Evolutionary conservation across 2,113 vertebrate genomes (phyloP).

Genomic region (Semicossyphus pulcher): DNA sequence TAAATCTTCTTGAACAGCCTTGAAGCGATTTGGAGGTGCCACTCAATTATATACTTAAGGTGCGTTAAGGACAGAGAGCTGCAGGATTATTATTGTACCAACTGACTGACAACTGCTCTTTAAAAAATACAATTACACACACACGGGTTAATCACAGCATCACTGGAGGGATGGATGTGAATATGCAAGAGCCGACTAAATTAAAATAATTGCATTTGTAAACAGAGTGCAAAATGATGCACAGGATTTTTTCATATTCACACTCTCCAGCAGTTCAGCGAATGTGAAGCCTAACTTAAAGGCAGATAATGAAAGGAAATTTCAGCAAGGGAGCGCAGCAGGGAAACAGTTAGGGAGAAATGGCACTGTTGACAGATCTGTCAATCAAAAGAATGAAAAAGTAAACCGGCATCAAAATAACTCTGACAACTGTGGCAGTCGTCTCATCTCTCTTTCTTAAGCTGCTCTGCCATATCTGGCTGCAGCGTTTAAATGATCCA

Average conservation of each 20-base stretch:
- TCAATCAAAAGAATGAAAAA: conserved; percentile 60
- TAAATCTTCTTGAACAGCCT: conserved; percentile 8
- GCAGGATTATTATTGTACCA: not conserved
- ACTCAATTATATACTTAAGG: not conserved
- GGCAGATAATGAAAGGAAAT: conserved; percentile 64
- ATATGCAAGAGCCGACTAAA: conserved; percentile 7
- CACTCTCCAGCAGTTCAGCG: conserved; percentile 23
- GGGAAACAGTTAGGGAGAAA: conserved; percentile 59
- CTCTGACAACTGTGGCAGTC: conserved; percentile 50
- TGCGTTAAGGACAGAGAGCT: not conserved
- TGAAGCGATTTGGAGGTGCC: not conserved
- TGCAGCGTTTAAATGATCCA: conserved; percentile 44
- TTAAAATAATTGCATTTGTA: conserved; percentile 52
- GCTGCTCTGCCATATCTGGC: conserved; percentile 34
- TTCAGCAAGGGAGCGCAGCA: conserved; percentile 57
- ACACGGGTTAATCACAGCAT: conserved; percentile 16
- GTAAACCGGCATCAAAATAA: conserved; percentile 60
- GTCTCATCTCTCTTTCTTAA: conserved; percentile 23
- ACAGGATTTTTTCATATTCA: not conserved
- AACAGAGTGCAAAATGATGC: conserved; percentile 35
- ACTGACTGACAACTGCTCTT: not conserved
- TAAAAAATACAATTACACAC: not conserved
- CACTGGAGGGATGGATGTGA: conserved; percentile 18
- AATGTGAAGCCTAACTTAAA: conserved; percentile 55
- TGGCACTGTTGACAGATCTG: conserved; percentile 65